Percentiles rank a stretch among this genome's conserved stretches.
Conservation (phyloP, 2,888 invertebrate species). For the Stegophylla sp. region DNA sequence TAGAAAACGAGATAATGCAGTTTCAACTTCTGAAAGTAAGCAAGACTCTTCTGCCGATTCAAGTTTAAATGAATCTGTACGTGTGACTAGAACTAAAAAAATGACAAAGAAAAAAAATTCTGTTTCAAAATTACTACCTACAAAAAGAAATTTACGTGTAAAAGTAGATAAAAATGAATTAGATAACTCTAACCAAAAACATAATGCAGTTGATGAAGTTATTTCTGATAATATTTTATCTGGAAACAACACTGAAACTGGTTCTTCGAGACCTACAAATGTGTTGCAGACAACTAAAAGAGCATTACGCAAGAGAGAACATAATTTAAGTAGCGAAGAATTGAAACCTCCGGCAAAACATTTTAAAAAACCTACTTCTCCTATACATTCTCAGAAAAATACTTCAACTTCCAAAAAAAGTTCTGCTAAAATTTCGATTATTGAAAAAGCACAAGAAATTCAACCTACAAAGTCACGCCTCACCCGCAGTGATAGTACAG, state of each 20-base stretch:
- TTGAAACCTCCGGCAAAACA: neutral
- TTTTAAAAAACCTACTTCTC: neutral
- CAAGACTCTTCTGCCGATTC: neutral
- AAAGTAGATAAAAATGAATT: no score
- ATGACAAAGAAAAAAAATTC: neutral
- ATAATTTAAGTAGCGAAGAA: neutral
- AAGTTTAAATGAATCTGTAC: neutral
- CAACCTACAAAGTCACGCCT: neutral
- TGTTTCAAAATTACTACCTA: no score
- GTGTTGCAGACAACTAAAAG: neutral
- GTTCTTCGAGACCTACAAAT: neutral
- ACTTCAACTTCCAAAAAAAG: neutral
- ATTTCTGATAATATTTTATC: neutral
- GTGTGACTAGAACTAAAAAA: neutral
- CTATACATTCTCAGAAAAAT: neutral
- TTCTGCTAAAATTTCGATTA: neutral
- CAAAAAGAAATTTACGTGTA: no score
- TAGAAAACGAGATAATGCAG: neutral
- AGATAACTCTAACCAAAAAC: neutral
- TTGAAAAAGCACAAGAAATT: neutral
- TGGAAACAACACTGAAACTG: neutral
- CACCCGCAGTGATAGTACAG: constrained; percentile 1
- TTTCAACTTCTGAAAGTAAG: neutral
- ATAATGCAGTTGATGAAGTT: neutral
- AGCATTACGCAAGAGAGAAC: neutral